A percentile compares a stretch with the other conserved stretches of the same genome.
Conservation (phyloP, 2,113 vertebrate genomes). For the Notarius lentiginosus region DNA sequence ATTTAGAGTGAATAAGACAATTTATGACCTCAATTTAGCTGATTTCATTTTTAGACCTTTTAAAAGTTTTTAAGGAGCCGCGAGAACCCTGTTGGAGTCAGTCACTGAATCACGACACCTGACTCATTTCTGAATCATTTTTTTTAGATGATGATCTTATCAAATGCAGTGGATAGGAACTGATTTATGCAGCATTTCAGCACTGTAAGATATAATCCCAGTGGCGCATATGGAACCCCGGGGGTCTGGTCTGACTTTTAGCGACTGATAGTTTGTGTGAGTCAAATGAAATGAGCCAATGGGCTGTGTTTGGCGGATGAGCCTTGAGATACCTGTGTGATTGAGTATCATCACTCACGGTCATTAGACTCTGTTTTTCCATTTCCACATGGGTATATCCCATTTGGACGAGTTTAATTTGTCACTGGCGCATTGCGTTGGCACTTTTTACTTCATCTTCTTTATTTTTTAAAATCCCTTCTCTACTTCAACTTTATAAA, state of each 20-base stretch:
- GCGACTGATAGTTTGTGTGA: not conserved
- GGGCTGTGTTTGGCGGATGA: not conserved
- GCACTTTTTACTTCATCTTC: constrained; percentile 5
- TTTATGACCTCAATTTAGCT: too few relatives aligned
- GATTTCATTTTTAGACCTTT: too few relatives aligned
- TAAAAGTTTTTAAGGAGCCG: too few relatives aligned
- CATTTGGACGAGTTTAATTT: constrained; percentile 8
- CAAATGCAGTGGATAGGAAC: not conserved
- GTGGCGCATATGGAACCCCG: not conserved
- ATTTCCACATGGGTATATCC: constrained; percentile 7
- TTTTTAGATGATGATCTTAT: not conserved
- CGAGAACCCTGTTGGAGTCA: not conserved
- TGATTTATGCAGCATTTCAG: not conserved
- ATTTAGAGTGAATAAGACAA: too few relatives aligned
- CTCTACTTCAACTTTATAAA: not conserved
- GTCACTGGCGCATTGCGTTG: constrained; percentile 1
- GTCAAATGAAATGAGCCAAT: not conserved
- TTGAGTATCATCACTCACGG: not conserved
- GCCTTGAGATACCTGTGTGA: not conserved
- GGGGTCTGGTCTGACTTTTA: not conserved
- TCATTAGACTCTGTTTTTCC: not conserved
- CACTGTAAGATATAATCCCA: not conserved
- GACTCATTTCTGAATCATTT: not conserved
- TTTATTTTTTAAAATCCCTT: not conserved
- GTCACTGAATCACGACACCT: not conserved